A percentile compares a stretch with the other conserved stretches of the same genome.
Conservation (phyloP, 2,113 vertebrate genomes). For the Lasiurus borealis region DNA sequence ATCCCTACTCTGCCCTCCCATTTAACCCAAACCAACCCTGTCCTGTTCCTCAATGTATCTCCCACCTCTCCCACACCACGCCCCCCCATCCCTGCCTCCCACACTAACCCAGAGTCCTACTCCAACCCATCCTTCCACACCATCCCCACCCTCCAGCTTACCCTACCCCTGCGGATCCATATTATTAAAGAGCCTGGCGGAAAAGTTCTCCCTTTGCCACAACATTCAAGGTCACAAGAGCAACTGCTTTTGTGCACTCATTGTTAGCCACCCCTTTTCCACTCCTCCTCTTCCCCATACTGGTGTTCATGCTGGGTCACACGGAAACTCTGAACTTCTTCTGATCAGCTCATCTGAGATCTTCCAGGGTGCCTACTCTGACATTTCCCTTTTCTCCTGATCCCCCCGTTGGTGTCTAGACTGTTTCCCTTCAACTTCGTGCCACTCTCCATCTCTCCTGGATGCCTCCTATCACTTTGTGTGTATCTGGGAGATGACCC, state of each 20-base stretch:
- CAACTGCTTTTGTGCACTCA: not conserved
- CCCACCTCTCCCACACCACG: not conserved
- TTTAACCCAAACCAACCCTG: not conserved
- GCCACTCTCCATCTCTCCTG: not conserved
- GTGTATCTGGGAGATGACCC: not conserved
- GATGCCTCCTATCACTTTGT: not conserved
- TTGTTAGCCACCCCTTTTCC: not conserved
- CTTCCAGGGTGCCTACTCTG: not conserved
- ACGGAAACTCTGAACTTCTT: not conserved
- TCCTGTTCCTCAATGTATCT: not conserved
- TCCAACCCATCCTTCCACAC: not conserved
- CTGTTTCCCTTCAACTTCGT: fast-evolving
- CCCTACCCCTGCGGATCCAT: not conserved
- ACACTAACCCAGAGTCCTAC: too few relatives aligned
- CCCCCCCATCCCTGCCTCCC: too few relatives aligned
- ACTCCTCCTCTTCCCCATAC: fast-evolving
- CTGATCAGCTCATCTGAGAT: not conserved
- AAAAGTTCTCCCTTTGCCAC: not conserved
- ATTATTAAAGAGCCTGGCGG: constrained; percentile 1
- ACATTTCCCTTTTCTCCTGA: not conserved
- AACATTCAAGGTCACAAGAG: not conserved
- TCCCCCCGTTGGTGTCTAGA: not conserved
- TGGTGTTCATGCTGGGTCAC: too few relatives aligned
- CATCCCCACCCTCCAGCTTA: too few relatives aligned
- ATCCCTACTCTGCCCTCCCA: not conserved